Evolutionary conservation across 2,113 vertebrate species (phyloP).

Genomic region (Cololabis saira): DNA sequence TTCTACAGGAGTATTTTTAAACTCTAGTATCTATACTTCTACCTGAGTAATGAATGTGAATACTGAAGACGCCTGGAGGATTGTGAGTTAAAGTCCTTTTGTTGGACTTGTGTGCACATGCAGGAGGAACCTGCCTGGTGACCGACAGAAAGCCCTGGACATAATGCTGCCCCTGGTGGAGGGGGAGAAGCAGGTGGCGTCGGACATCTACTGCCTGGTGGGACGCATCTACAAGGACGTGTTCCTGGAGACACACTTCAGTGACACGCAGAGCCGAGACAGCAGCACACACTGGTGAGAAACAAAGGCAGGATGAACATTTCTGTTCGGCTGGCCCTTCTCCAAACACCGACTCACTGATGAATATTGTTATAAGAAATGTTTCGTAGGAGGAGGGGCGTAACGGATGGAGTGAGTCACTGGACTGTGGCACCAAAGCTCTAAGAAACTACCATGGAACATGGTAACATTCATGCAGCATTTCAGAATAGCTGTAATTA

Average conservation of each 20-base stretch:
- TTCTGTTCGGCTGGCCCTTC: conserved; percentile 7
- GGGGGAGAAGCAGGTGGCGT: conserved; percentile 91
- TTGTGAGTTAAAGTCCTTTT: too few species aligned
- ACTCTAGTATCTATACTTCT: too few species aligned
- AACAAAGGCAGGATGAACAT: not conserved
- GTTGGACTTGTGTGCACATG: conserved; percentile 9
- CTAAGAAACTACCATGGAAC: not conserved
- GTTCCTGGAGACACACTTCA: conserved; percentile 95
- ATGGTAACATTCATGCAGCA: not conserved
- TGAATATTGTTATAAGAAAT: conserved; percentile 23
- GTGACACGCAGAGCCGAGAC: conserved; percentile 90
- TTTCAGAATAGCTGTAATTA: conserved; percentile 2
- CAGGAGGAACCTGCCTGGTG: conserved; percentile 92
- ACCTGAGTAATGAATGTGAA: too few species aligned
- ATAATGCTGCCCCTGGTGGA: conserved; percentile 95
- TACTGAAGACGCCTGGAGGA: too few species aligned
- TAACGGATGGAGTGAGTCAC: conserved; percentile 23
- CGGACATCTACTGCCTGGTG: conserved; percentile 96
- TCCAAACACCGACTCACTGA: conserved; percentile 33
- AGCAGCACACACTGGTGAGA: conserved; percentile 89
- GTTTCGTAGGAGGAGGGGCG: conserved; percentile 10
- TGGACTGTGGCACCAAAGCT: not conserved
- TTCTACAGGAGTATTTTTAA: too few species aligned
- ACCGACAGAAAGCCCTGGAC: conserved; percentile 92
- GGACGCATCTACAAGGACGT: conserved; percentile 97